Percentiles rank a stretch among this genome's conserved stretches.
phyloP scores from a whole-genome alignment of 1,140 invertebrate genomes.

The Pygmarrhopalites habei region DNA sequence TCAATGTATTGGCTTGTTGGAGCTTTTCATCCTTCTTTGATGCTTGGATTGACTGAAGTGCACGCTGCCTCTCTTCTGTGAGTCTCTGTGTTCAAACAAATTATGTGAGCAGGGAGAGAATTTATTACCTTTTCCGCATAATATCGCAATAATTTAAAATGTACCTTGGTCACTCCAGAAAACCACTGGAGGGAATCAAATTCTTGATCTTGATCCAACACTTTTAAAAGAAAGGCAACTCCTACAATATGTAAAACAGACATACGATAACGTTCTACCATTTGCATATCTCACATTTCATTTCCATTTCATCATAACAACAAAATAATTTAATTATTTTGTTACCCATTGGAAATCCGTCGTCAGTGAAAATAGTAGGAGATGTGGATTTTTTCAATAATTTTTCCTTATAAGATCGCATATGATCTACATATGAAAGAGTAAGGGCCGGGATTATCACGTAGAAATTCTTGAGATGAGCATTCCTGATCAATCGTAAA shows the following conservation, averaged over 20 bases:
- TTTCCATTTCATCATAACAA: no score
- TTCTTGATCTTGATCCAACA: constrained; percentile 60
- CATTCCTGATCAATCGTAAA: constrained; percentile 55
- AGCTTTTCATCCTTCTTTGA: constrained; percentile 69
- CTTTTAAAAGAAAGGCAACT: constrained; percentile 60
- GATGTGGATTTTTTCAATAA: constrained; percentile 75
- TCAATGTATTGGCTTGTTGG: constrained; percentile 88
- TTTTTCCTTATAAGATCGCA: constrained; percentile 85
- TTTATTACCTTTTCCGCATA: no score
- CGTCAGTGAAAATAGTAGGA: constrained; percentile 88
- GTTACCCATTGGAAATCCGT: constrained; percentile 93
- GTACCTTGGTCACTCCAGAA: constrained; percentile 71
- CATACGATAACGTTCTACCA: no score
- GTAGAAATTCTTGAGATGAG: constrained; percentile 88
- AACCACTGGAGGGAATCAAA: constrained; percentile 97
- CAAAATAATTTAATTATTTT: no score
- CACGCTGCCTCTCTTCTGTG: constrained; percentile 54
- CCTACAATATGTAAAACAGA: no score
- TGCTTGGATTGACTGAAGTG: constrained; percentile 51
- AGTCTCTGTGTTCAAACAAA: no score
- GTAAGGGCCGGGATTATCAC: constrained; percentile 89
- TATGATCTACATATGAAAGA: constrained; percentile 90
- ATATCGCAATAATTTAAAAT: no score
- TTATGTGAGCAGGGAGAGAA: no score
- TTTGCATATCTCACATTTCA: no score